Evolutionary conservation across 2,113 vertebrate species (phyloP).

Genomic region (Platycercus adscitus): DNA sequence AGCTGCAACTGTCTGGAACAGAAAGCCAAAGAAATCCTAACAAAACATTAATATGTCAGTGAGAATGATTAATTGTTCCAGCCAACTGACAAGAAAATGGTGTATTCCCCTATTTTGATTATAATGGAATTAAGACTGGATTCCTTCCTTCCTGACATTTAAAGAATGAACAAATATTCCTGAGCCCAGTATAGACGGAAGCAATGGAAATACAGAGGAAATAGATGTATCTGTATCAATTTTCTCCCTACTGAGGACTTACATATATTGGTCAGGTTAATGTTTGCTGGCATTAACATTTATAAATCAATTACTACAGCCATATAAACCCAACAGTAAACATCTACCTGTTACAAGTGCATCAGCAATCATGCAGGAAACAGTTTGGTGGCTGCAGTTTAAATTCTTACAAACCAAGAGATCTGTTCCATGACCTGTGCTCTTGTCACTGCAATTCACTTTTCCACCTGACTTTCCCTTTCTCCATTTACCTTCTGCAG

Average conservation of each 20-base stretch:
- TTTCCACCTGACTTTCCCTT: not conserved
- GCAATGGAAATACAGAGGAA: not conserved
- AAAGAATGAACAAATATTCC: not conserved
- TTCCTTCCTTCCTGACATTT: not conserved
- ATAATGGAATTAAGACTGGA: fast-evolving
- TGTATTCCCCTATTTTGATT: not conserved
- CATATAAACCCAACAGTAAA: not conserved
- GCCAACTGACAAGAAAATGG: not conserved
- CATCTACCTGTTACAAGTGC: not conserved
- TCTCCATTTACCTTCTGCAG: constrained; percentile 90
- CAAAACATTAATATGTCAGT: not conserved
- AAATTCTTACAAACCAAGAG: not conserved
- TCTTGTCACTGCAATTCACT: not conserved
- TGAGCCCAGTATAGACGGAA: fast-evolving
- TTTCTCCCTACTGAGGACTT: fast-evolving
- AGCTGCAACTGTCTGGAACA: not conserved
- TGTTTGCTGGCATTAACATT: not conserved
- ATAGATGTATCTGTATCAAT: not conserved
- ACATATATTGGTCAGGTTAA: fast-evolving
- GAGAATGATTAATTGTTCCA: not conserved
- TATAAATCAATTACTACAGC: not conserved
- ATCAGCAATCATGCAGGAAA: not conserved
- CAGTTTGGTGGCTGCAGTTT: not conserved
- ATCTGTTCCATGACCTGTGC: fast-evolving
- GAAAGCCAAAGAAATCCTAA: not conserved